Evolutionary conservation across 2,797 vertebrate genomes (phyloP).

Genomic region (Anguilla megastoma): DNA sequence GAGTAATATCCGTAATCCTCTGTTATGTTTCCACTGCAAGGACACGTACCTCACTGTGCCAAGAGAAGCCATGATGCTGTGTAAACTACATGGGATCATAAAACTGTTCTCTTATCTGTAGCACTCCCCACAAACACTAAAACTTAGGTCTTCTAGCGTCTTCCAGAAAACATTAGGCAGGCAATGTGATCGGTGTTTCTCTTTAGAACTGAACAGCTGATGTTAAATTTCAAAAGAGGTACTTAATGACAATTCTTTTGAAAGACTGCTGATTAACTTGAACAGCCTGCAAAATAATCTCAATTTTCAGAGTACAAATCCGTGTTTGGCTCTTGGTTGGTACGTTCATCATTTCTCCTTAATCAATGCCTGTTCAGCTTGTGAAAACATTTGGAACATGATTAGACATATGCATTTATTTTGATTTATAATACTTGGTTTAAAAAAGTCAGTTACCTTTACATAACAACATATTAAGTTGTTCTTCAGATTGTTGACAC

Average conservation of each 20-base stretch:
- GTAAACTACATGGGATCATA: conserved; percentile 14
- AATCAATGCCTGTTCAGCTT: too few species aligned
- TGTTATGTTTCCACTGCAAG: background rate
- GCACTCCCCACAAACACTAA: background rate
- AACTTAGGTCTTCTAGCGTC: background rate
- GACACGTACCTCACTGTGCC: background rate
- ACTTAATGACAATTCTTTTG: background rate
- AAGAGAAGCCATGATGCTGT: background rate
- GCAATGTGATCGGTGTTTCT: background rate
- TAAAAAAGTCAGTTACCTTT: background rate
- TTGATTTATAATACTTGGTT: background rate
- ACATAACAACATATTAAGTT: background rate
- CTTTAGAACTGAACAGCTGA: background rate
- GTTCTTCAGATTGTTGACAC: background rate
- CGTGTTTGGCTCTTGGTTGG: too few species aligned
- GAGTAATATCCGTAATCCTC: background rate
- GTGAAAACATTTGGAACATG: too few species aligned
- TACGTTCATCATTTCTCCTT: too few species aligned
- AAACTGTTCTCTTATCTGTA: conserved; percentile 24
- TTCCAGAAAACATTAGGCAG: background rate
- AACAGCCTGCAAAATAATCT: background rate
- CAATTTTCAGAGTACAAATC: too few species aligned
- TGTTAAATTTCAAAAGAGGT: background rate
- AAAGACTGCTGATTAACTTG: background rate
- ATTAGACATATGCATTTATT: too few species aligned